Conservation (phyloP, 92 coral and sea anemone species). For the Plumapathes pennacea region DNA sequence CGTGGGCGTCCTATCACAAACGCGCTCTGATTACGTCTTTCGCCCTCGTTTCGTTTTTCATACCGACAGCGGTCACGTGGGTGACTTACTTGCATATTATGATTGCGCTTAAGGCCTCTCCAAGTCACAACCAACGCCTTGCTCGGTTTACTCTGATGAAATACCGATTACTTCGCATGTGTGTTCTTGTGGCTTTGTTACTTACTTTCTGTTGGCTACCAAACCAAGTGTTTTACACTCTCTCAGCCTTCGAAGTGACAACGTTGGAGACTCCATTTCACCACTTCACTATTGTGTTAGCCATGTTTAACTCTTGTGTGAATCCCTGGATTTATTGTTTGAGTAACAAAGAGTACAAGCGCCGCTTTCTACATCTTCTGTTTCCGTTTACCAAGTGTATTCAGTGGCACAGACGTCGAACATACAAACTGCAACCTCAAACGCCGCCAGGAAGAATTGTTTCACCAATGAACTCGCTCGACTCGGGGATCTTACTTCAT, state of each 20-base stretch:
- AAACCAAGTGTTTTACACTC: conserved; percentile 65
- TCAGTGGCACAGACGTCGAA: background rate
- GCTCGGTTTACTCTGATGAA: conserved; percentile 19
- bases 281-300: conserved; percentile 60
- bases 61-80: conserved; percentile 70
- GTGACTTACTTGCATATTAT: conserved; percentile 53
- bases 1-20: conserved; percentile 1
- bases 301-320: conserved; percentile 64
- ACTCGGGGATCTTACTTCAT: too few relatives aligned
- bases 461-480: too few relatives aligned
- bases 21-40: conserved; percentile 6
- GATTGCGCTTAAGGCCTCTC: conserved; percentile 38
- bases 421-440: too few relatives aligned
- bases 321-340: conserved; percentile 73
- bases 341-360: conserved; percentile 57
- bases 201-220: conserved; percentile 83
- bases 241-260: conserved; percentile 39
- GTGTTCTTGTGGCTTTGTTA: conserved; percentile 59
- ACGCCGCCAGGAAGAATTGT: too few relatives aligned
- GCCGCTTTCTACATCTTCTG: conserved; percentile 27
- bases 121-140: conserved; percentile 7
- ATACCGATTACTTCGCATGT: conserved; percentile 51
- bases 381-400: conserved; percentile 5
- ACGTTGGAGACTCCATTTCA: conserved; percentile 60
- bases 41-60: conserved; percentile 53